A percentile compares a stretch with the other conserved stretches of the same genome.
Evolutionary conservation across 2,113 vertebrate species (phyloP).

Genomic region (Oryzias curvinotus): DNA sequence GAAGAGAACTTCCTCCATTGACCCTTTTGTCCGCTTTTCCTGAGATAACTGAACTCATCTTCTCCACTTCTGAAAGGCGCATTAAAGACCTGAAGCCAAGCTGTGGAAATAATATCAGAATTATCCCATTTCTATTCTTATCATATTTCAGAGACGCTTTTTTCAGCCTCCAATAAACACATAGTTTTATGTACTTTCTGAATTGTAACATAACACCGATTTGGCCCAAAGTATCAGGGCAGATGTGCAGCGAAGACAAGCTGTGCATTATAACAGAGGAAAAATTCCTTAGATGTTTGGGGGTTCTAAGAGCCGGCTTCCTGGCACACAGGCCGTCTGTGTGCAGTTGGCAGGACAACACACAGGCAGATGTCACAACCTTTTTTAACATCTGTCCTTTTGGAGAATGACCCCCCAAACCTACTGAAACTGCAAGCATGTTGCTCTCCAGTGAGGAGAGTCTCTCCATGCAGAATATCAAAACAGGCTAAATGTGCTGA

Average conservation of each 20-base stretch:
- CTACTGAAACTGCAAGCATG: slow-evolving; percentile 2
- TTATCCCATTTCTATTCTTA: not conserved
- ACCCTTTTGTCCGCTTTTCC: too few relatives aligned
- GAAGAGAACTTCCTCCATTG: too few relatives aligned
- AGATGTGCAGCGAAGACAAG: slow-evolving; percentile 46
- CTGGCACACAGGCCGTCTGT: slow-evolving; percentile 21
- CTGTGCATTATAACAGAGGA: slow-evolving; percentile 52
- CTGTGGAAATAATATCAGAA: too few relatives aligned
- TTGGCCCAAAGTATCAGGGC: slow-evolving; percentile 14
- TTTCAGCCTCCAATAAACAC: not conserved
- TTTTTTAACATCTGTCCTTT: slow-evolving; percentile 63
- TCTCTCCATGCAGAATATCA: slow-evolving; percentile 5
- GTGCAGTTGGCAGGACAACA: slow-evolving; percentile 52
- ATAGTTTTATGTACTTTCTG: slow-evolving; percentile 10
- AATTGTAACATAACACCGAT: slow-evolving; percentile 37
- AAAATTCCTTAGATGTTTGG: slow-evolving; percentile 57
- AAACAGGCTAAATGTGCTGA: not conserved
- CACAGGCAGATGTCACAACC: slow-evolving; percentile 39
- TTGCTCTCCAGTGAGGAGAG: not conserved
- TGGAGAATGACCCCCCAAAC: slow-evolving; percentile 13
- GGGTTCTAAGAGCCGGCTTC: slow-evolving; percentile 48
- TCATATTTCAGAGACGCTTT: not conserved
- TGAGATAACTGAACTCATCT: too few relatives aligned
- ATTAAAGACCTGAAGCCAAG: too few relatives aligned
- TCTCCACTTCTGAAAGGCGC: too few relatives aligned